A percentile compares a stretch with the other conserved stretches of the same genome.
These are phyloP conservation scores for Megaleporinus macrocephalus DNA, from an alignment of 2,113 vertebrate genomes.

Conservation along the genomic window DNA sequence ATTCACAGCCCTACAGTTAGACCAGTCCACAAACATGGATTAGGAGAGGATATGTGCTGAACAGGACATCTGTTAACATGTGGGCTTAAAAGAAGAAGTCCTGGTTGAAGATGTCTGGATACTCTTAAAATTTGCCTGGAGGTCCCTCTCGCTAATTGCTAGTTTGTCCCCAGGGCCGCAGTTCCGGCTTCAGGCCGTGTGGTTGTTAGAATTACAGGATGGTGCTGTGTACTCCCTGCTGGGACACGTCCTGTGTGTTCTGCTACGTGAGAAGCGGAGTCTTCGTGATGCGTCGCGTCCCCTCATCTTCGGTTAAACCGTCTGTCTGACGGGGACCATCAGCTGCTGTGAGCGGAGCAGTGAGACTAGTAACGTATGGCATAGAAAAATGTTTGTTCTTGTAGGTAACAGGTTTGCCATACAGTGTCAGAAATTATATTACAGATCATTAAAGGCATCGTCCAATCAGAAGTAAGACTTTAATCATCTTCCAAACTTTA, in stretches of 20 bases:
- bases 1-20: too few species aligned
- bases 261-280: not conserved
- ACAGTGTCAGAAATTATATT: too few species aligned
- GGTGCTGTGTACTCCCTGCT: not conserved
- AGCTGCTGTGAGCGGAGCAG: not conserved
- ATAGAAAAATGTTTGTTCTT: not conserved
- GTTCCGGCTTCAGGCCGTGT: conserved; percentile 24
- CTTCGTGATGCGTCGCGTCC: too few species aligned
- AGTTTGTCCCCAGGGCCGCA: conserved; percentile 36
- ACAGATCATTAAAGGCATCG: too few species aligned
- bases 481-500: too few species aligned
- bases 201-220: conserved; percentile 43
- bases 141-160: conserved; percentile 49
- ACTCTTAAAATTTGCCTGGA: conserved; percentile 21
- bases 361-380: not conserved
- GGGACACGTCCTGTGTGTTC: not conserved
- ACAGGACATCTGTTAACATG: not conserved
- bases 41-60: not conserved
- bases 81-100: not conserved
- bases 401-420: too few species aligned
- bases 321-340: not conserved
- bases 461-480: too few species aligned
- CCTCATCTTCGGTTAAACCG: not conserved
- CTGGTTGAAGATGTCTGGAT: conserved; percentile 6
- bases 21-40: not conserved